These are phyloP conservation scores for Etheostoma perlongum DNA, from an alignment of 2,797 vertebrate species.

Conservation along the genomic window DNA sequence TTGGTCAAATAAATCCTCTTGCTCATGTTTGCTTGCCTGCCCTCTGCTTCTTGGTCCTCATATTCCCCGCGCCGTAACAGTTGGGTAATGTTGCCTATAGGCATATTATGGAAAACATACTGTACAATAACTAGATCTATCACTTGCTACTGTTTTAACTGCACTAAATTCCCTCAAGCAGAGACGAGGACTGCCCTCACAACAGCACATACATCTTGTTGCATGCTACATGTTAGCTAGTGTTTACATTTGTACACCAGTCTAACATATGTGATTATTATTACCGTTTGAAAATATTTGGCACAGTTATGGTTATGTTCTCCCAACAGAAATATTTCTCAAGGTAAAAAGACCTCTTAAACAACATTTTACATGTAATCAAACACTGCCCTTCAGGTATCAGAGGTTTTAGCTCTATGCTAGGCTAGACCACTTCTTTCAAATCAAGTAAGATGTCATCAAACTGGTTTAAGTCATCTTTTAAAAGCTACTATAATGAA, in stretches of 20 bases:
- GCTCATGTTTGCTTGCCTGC: too few relatives aligned
- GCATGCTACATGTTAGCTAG: background rate
- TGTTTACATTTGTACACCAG: conserved; percentile 24
- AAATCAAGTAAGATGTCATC: conserved; percentile 1
- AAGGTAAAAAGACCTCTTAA: background rate
- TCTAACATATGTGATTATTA: conserved; percentile 14
- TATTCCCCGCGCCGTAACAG: too few relatives aligned
- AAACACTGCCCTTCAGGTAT: background rate
- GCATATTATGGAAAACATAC: conserved; percentile 37
- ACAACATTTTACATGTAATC: background rate
- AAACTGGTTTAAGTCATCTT: background rate
- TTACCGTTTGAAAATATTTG: conserved; percentile 41
- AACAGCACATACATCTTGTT: background rate
- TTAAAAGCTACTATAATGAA: background rate
- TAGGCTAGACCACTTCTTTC: background rate
- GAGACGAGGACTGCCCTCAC: background rate
- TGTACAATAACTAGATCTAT: conserved; percentile 32
- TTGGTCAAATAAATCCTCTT: too few relatives aligned
- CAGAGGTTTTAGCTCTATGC: too few relatives aligned
- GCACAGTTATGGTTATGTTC: background rate
- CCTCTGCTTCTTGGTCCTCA: too few relatives aligned
- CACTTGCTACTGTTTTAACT: conserved; percentile 25
- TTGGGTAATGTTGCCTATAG: conserved; percentile 55
- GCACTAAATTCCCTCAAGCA: conserved; percentile 1
- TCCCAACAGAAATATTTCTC: conserved; percentile 8